These are phyloP conservation scores for Trogon melanurus DNA, from an alignment of 2,113 vertebrate genomes.

Conservation along the genomic window DNA sequence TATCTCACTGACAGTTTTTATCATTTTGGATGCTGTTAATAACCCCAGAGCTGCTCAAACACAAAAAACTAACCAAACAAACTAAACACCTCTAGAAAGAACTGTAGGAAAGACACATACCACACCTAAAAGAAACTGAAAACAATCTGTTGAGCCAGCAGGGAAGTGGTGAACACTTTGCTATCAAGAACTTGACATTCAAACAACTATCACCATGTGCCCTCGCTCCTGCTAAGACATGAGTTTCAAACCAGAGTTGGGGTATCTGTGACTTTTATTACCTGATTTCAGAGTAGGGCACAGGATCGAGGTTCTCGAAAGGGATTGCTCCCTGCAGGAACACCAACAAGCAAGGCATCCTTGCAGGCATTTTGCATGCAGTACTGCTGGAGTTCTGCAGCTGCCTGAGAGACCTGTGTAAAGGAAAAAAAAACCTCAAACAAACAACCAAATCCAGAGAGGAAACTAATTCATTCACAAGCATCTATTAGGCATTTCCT, in stretches of 20 bases:
- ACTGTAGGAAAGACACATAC: neutral
- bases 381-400: constrained; percentile 94
- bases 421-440: neutral
- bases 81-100: neutral
- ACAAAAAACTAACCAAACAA: neutral
- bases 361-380: constrained; percentile 94
- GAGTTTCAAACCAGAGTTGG: neutral
- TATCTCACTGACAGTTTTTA: neutral
- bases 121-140: neutral
- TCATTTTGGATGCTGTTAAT: neutral
- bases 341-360: constrained; percentile 90
- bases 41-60: neutral
- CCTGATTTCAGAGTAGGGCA: constrained; percentile 81
- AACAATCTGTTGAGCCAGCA: neutral
- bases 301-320: constrained; percentile 95
- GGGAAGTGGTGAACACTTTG: neutral
- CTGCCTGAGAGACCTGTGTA: constrained; percentile 92
- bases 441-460: neutral
- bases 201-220: neutral
- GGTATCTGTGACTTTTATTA: neutral
- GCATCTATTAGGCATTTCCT: neutral
- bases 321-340: constrained; percentile 93
- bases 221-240: neutral
- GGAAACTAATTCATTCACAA: neutral
- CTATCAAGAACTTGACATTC: neutral